Conservation (phyloP, 2,113 vertebrate genomes). For the Philantomba maxwellii region DNA sequence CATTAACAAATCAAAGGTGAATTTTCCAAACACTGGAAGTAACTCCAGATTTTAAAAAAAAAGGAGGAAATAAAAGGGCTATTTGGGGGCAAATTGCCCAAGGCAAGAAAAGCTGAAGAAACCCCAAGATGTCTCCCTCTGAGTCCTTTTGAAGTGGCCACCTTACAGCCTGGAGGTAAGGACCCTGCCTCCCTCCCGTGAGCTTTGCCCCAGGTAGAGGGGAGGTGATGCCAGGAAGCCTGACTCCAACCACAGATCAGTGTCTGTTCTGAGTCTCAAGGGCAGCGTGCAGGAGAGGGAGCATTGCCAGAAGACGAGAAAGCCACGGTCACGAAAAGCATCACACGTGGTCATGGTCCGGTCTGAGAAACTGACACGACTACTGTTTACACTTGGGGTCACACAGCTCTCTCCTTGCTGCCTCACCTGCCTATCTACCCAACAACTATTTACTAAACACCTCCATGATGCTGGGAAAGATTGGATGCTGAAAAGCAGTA, state of each 20-base stretch:
- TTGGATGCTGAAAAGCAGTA: not conserved
- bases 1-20: not conserved
- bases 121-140: not conserved
- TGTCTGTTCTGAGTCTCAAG: not conserved
- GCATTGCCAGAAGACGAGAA: not conserved
- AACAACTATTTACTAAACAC: not conserved
- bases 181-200: not conserved
- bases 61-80: not conserved
- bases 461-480: not conserved
- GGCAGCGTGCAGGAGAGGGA: not conserved
- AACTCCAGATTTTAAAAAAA: not conserved
- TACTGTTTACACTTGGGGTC: not conserved
- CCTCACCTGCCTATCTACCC: not conserved
- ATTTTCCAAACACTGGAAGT: not conserved
- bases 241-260: not conserved
- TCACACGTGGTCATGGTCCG: not conserved
- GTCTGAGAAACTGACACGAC: not conserved
- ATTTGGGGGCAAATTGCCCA: not conserved
- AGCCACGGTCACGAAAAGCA: not conserved
- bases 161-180: not conserved
- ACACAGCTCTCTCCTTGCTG: not conserved
- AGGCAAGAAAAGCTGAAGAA: slow-evolving; percentile 19
- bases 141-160: not conserved
- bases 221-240: not conserved
- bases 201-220: not conserved